A percentile compares a stretch with the other conserved stretches of the same genome.
Conservation (phyloP, 2,888 invertebrate species). For the Hartigia nigra region DNA sequence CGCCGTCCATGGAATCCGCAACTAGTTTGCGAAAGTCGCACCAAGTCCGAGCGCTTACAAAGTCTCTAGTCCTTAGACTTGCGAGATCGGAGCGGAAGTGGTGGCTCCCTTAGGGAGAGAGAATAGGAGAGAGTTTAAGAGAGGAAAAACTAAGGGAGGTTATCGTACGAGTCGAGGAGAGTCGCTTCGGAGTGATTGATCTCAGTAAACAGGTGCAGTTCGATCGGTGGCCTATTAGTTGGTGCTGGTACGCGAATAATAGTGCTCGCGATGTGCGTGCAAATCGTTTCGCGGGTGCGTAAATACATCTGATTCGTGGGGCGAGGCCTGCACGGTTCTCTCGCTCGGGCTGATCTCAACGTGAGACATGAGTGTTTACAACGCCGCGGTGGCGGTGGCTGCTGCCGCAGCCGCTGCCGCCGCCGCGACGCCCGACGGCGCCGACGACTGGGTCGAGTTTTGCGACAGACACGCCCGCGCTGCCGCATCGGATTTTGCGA, state of each 20-base stretch:
- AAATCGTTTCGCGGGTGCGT: slow-evolving; percentile 5
- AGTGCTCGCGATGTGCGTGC: slow-evolving; percentile 9
- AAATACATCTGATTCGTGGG: slow-evolving; percentile 23
- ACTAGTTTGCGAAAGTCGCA: background rate
- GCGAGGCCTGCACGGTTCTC: slow-evolving; percentile 9
- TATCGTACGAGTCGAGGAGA: background rate
- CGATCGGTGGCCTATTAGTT: slow-evolving; percentile 40
- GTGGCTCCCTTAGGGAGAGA: background rate
- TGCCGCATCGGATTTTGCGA: slow-evolving; percentile 89
- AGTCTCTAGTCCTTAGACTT: background rate
- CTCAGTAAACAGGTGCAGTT: slow-evolving; percentile 44
- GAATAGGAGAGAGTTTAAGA: background rate
- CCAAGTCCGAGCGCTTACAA: background rate
- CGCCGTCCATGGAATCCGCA: background rate
- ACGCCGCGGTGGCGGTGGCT: slow-evolving; percentile 32
- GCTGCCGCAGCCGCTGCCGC: slow-evolving; percentile 54
- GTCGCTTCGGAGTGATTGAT: slow-evolving; percentile 40
- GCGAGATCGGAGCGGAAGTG: background rate
- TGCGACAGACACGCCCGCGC: slow-evolving; percentile 88
- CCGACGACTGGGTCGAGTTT: slow-evolving; percentile 83
- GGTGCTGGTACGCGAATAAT: slow-evolving; percentile 18
- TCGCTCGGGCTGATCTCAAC: slow-evolving; percentile 11
- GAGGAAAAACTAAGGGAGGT: background rate
- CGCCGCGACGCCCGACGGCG: slow-evolving; percentile 73
- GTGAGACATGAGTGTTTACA: slow-evolving; percentile 46